Conservation (phyloP, 2,888 invertebrate species). For the Synergus laeviventris region DNA sequence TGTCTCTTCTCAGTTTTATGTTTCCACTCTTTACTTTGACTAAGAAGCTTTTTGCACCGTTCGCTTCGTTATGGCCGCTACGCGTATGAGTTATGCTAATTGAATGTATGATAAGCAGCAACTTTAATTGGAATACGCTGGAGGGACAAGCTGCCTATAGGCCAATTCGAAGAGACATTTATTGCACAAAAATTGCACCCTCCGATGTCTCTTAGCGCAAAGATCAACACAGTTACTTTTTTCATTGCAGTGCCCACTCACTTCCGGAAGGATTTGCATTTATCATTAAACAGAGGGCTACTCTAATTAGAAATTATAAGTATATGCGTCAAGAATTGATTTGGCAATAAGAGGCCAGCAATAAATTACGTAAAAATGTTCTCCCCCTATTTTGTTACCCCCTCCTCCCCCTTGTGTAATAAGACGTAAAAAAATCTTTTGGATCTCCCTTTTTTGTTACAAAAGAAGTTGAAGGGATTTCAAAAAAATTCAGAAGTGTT, state of each 20-base stretch:
- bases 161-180: constrained; percentile 30
- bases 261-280: constrained; percentile 16
- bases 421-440: too few species aligned
- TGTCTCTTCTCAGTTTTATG: constrained; percentile 29
- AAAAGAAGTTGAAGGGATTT: too few species aligned
- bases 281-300: neutral
- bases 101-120: constrained; percentile 38
- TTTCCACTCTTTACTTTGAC: constrained; percentile 34
- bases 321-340: too few species aligned
- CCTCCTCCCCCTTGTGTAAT: too few species aligned
- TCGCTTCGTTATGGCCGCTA: constrained; percentile 34
- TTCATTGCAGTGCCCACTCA: neutral
- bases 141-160: constrained; percentile 20
- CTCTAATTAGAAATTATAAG: neutral
- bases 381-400: too few species aligned
- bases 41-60: constrained; percentile 37
- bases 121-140: constrained; percentile 39
- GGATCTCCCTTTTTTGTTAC: too few species aligned
- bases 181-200: constrained; percentile 24
- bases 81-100: constrained; percentile 37
- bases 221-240: neutral
- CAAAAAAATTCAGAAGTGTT: too few species aligned
- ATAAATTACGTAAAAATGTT: too few species aligned
- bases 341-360: too few species aligned
- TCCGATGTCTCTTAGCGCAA: constrained; percentile 11